Base-by-base conservation (phyloP, 2,888 invertebrate genomes). In the Sarcophaga carnaria region DNA sequence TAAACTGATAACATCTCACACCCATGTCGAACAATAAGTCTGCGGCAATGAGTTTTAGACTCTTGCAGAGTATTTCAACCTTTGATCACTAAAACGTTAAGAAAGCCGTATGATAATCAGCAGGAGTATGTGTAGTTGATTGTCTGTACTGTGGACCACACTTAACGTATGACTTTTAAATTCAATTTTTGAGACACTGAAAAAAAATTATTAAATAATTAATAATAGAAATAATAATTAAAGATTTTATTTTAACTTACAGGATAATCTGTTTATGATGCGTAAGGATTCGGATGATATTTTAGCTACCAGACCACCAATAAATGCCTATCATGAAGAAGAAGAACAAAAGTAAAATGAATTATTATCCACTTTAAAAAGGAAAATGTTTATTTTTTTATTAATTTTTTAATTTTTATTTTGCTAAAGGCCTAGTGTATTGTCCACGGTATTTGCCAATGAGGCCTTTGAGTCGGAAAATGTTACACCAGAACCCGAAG, bases 241-340 rank as follows among this genome's bases (percentile, higher is more conserved):
- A 72, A 37, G 22, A 22, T 70, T 11, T 37, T 59, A 11, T 69
- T 67, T 45, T 62, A 63, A 8, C n/a, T 10, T 54, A 17, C 76
- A 92, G 92, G 91, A 90, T 54, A 92, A 90, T 22, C 83, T 92
- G 72, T 92, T 92, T 59, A 91, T 90, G 89, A 89, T 90, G 17
- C 91, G 90, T 22, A 91, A 91, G 88, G 89, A 90, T 76, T 90
- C 91, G n/a, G 90, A 91, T 83, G 92, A 92, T 66, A 90, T 91
- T 72, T 81, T 92, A 63, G 67, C 90, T 49, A 91, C 90, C 45
- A 89, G 92, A 37, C 74, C 90, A 2, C 92, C 93, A 0, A 92
- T 93, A 27, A 91, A 90, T 54, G 93, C 93, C 67, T 93, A 91
- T 83, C 93, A 92, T 6, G 88, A 88, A 77, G 88, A 88, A 80